A percentile compares a stretch with the other conserved stretches of the same genome.
Evolutionary conservation across 2,888 invertebrate species (phyloP).

Genomic region (Cataglyphis albicans): DNA sequence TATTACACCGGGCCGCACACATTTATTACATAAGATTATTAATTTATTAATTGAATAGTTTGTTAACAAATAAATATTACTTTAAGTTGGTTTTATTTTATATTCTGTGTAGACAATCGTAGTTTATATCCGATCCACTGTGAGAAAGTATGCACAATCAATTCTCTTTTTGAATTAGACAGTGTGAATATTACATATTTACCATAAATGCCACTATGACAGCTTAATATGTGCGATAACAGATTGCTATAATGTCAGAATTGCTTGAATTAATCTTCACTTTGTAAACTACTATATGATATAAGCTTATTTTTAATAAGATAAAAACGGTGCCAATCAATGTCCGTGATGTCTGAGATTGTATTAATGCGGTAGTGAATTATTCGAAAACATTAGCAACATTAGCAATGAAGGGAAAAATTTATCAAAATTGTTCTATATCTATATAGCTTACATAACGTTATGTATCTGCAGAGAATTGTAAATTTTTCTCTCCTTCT

Average conservation of each 20-base stretch:
- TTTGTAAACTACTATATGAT: slow-evolving; percentile 13
- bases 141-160: slow-evolving; percentile 24
- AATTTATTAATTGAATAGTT: neutral
- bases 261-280: slow-evolving; percentile 26
- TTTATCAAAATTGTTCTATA: neutral
- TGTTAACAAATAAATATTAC: neutral
- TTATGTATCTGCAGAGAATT: neutral
- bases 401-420: neutral
- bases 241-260: slow-evolving; percentile 31
- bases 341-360: neutral
- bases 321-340: slow-evolving; percentile 26
- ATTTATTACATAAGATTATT: too few species aligned
- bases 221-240: slow-evolving; percentile 37
- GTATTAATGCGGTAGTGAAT: neutral
- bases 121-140: slow-evolving; percentile 15
- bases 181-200: slow-evolving; percentile 13
- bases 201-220: slow-evolving; percentile 26
- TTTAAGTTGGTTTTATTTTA: neutral
- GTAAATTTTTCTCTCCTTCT: neutral
- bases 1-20: neutral
- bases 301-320: neutral
- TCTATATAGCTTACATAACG: neutral
- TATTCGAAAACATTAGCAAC: neutral
- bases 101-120: neutral
- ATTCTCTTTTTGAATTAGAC: slow-evolving; percentile 34